Percentiles rank a stretch among this genome's conserved stretches.
phyloP scores from a whole-genome alignment of 2,113 vertebrate genomes.

The Platysteira castanea region DNA sequence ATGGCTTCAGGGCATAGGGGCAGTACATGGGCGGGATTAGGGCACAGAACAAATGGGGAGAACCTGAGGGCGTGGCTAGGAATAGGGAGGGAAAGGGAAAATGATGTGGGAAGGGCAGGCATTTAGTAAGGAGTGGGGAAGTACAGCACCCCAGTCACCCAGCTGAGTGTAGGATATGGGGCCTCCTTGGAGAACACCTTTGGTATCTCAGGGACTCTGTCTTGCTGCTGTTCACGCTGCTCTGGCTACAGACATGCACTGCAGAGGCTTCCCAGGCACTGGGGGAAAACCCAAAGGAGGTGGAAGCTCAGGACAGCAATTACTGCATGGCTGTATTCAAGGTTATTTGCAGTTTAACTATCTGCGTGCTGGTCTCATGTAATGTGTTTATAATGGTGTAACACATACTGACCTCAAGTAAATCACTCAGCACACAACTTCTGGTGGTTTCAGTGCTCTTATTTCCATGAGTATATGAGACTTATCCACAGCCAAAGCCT shows the following conservation, averaged over 20 bases:
- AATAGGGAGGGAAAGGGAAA: too few relatives aligned
- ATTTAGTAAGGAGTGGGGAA: too few relatives aligned
- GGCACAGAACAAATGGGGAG: too few relatives aligned
- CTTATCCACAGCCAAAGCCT: neutral
- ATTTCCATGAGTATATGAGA: neutral
- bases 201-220: neutral
- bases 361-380: neutral
- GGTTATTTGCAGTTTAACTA: neutral
- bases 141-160: too few relatives aligned
- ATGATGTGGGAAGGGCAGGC: too few relatives aligned
- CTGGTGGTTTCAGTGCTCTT: neutral
- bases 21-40: too few relatives aligned
- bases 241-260: neutral
- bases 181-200: neutral
- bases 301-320: neutral
- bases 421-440: neutral
- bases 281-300: neutral
- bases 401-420: neutral
- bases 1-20: too few relatives aligned
- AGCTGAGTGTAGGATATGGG: accelerated
- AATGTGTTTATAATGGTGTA: neutral
- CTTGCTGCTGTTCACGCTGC: neutral
- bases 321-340: neutral
- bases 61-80: too few relatives aligned
- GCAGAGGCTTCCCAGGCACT: neutral